Percentiles rank a stretch among this genome's conserved stretches.
Evolutionary conservation across 2,888 invertebrate genomes (phyloP).

Genomic region (Synergus umbraculus): DNA sequence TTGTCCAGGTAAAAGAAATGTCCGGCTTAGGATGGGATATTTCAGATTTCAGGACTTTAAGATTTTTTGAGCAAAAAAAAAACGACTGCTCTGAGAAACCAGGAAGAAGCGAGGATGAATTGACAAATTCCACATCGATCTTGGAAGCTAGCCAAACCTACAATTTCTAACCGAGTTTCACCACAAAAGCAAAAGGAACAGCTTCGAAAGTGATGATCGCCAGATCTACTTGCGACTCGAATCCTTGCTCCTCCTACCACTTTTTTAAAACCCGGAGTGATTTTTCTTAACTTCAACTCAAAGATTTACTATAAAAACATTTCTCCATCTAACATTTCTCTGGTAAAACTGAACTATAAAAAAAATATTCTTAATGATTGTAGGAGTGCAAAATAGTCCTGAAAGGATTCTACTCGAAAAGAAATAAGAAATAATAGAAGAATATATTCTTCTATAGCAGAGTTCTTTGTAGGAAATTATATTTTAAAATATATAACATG

Average conservation of each 20-base stretch:
- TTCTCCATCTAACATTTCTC: background rate
- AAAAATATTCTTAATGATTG: no score
- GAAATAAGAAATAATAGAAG: background rate
- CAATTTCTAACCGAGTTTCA: slow-evolving; percentile 57
- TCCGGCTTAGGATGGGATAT: slow-evolving; percentile 66
- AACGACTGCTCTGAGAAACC: slow-evolving; percentile 50
- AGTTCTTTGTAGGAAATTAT: background rate
- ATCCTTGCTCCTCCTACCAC: background rate
- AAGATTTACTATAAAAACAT: background rate
- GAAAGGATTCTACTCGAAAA: background rate
- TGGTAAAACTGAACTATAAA: background rate
- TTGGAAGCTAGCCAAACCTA: slow-evolving; percentile 63
- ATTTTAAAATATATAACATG: slow-evolving; percentile 7
- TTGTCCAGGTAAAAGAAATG: slow-evolving; percentile 61
- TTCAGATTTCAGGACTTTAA: slow-evolving; percentile 58
- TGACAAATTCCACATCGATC: slow-evolving; percentile 68
- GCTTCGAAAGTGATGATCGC: slow-evolving; percentile 48
- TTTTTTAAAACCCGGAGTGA: background rate
- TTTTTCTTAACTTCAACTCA: background rate
- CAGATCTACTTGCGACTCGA: slow-evolving; percentile 12
- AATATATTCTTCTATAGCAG: background rate
- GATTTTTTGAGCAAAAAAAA: slow-evolving; percentile 55
- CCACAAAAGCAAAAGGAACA: slow-evolving; percentile 31
- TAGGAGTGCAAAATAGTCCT: background rate
- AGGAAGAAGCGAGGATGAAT: slow-evolving; percentile 58